phyloP scores from a whole-genome alignment of 2,113 vertebrate genomes.

The Bungarus multicinctus region DNA sequence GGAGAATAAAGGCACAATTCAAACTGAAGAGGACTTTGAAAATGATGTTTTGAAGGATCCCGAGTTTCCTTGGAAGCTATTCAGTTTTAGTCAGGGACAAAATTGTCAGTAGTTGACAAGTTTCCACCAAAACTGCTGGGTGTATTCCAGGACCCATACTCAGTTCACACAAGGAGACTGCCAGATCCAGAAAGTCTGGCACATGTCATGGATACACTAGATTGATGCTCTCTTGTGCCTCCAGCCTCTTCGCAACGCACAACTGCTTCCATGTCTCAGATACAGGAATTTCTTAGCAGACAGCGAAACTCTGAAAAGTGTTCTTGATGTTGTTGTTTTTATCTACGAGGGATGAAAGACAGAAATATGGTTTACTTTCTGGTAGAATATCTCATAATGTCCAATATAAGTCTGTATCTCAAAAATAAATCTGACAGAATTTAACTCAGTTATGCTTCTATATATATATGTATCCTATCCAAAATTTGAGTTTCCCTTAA shows the following conservation, averaged over 20 bases:
- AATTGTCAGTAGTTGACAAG: not conserved
- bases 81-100: not conserved
- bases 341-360: not conserved
- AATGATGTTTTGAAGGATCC: not conserved
- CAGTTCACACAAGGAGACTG: not conserved
- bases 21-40: not conserved
- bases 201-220: not conserved
- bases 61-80: not conserved
- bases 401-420: not conserved
- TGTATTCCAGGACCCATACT: not conserved
- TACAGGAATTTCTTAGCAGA: not conserved
- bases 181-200: not conserved
- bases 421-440: not conserved
- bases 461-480: not conserved
- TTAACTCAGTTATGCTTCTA: not conserved
- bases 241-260: not conserved
- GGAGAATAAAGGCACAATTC: not conserved
- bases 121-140: not conserved
- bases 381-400: not conserved
- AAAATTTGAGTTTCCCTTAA: not conserved
- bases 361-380: not conserved
- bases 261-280: not conserved
- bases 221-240: not conserved
- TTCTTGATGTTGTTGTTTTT: not conserved
- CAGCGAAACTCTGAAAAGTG: not conserved